Conservation (phyloP, 2,888 invertebrate genomes). For the Trissolcus brochymenae region DNA sequence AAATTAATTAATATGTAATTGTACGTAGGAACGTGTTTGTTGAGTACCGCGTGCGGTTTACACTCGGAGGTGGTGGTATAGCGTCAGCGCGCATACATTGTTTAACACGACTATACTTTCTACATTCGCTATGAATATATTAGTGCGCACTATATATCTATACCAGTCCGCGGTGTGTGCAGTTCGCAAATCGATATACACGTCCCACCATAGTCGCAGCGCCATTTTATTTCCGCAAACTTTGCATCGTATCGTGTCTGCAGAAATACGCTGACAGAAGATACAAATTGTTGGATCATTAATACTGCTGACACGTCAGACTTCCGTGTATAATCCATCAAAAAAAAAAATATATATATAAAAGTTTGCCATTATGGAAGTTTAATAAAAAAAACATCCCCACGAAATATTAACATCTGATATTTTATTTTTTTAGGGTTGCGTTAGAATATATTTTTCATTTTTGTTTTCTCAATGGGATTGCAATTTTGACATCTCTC, state of each 20-base stretch:
- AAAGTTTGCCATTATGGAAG: slow-evolving; percentile 1
- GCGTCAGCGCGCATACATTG: slow-evolving; percentile 32
- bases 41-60: slow-evolving; percentile 37
- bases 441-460: no score
- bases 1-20: slow-evolving; percentile 70
- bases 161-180: slow-evolving; percentile 24
- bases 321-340: no score
- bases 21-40: slow-evolving; percentile 34
- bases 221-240: slow-evolving; percentile 70
- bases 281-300: slow-evolving; percentile 40
- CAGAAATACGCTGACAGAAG: slow-evolving; percentile 39
- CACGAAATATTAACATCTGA: no score
- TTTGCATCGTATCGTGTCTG: slow-evolving; percentile 60
- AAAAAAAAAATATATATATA: neutral
- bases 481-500: slow-evolving; percentile 1
- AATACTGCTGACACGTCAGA: slow-evolving; percentile 22
- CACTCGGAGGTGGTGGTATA: slow-evolving; percentile 53
- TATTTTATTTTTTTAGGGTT: no score
- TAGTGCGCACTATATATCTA: slow-evolving; percentile 38
- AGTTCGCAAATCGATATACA: slow-evolving; percentile 68
- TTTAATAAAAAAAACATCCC: no score
- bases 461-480: no score
- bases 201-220: slow-evolving; percentile 65
- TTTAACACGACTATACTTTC: slow-evolving; percentile 30
- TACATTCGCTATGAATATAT: slow-evolving; percentile 43